phyloP scores from a whole-genome alignment of 2,888 invertebrate genomes.

The Hypolimnas misippus region DNA sequence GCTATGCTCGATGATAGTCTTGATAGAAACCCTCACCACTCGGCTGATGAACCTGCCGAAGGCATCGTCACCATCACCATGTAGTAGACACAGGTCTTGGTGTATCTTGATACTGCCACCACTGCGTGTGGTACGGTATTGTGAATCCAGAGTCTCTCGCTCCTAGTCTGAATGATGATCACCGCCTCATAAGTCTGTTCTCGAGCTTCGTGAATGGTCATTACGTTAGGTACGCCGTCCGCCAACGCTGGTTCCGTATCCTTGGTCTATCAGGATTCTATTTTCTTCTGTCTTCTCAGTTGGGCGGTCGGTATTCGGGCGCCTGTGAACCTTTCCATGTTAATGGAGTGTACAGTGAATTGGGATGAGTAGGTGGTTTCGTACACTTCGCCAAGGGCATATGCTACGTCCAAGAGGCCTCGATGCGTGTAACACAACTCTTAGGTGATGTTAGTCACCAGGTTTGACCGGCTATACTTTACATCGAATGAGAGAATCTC shows the following conservation, averaged over 20 bases:
- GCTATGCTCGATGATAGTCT: no score
- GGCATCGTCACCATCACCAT: neutral
- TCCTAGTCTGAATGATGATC: no score
- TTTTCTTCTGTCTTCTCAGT: neutral
- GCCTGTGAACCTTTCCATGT: neutral
- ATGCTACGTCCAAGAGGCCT: slow-evolving; percentile 41
- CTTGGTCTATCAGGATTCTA: neutral
- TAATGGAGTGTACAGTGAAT: neutral
- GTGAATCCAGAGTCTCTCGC: neutral
- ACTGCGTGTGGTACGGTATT: neutral
- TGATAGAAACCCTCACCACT: no score
- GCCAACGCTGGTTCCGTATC: neutral
- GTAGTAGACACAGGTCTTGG: neutral
- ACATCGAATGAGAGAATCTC: slow-evolving; percentile 39
- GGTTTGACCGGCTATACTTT: slow-evolving; percentile 25
- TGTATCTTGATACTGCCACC: neutral
- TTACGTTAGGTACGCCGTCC: neutral
- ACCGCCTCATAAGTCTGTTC: neutral
- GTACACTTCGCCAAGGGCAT: slow-evolving; percentile 20
- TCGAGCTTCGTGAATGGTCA: neutral
- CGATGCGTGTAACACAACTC: slow-evolving; percentile 31
- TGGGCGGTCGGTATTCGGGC: neutral
- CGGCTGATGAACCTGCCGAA: no score
- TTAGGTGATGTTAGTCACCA: slow-evolving; percentile 5
- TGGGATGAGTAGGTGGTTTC: neutral